Conservation (phyloP, 2,888 invertebrate species). For the Apodemia hepburni region DNA sequence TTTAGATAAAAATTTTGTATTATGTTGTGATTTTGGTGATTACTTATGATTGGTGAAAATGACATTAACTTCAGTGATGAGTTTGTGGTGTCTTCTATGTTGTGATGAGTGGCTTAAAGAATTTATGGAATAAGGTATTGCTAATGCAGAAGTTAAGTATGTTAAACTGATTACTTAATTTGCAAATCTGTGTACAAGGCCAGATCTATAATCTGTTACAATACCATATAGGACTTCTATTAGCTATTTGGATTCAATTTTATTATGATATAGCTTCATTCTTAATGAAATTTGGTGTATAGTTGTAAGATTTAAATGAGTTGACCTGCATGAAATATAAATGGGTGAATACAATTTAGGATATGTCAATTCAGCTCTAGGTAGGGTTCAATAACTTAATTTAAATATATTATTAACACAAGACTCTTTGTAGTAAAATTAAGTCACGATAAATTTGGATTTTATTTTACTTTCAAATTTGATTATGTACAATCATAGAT, state of each 20-base stretch:
- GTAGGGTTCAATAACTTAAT: too few species aligned
- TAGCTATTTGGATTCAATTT: not conserved
- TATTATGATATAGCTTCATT: not conserved
- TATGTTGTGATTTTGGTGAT: conserved; percentile 23
- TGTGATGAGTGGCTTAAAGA: conserved; percentile 58
- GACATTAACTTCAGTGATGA: conserved; percentile 37
- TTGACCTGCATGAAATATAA: too few species aligned
- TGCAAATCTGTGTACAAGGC: conserved; percentile 16
- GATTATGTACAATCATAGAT: too few species aligned
- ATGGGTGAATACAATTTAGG: too few species aligned
- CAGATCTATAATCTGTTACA: conserved; percentile 5
- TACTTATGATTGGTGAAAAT: conserved; percentile 38
- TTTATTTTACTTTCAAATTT: too few species aligned
- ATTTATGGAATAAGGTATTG: conserved; percentile 53
- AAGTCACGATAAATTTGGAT: too few species aligned
- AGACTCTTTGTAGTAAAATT: too few species aligned
- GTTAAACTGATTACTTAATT: conserved; percentile 19
- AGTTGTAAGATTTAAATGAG: too few species aligned
- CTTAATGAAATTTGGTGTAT: not conserved
- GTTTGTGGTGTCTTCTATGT: conserved; percentile 36
- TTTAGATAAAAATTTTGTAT: conserved; percentile 13
- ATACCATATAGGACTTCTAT: conserved; percentile 11
- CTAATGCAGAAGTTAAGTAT: conserved; percentile 18
- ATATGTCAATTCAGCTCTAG: too few species aligned
- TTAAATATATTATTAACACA: too few species aligned